Conservation (phyloP, 2,888 invertebrate species). For the Cataglyphis rosenhaueri region DNA sequence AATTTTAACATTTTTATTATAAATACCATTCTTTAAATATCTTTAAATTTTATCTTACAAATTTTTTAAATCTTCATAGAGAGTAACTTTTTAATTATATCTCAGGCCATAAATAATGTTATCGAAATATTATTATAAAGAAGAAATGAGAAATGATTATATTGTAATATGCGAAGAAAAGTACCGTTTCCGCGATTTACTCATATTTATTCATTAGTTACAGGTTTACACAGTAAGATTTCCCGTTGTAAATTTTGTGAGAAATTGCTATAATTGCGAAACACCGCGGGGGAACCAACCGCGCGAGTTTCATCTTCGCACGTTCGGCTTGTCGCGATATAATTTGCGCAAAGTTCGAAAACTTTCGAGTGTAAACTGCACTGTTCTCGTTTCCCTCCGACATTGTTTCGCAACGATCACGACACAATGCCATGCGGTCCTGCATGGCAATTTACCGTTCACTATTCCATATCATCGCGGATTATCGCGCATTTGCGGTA, state of each 20-base stretch:
- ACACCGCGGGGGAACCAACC: constrained; percentile 25
- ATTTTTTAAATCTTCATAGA: not conserved
- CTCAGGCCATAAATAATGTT: not conserved
- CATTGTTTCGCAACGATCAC: constrained; percentile 67
- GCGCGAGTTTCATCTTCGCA: constrained; percentile 25
- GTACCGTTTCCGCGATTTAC: not conserved
- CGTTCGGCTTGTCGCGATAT: constrained; percentile 38
- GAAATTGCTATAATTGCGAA: constrained; percentile 43
- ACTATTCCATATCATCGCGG: constrained; percentile 13
- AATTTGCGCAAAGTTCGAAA: constrained; percentile 62
- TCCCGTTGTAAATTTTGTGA: constrained; percentile 42
- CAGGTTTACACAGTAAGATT: constrained; percentile 23
- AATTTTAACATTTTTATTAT: not conserved
- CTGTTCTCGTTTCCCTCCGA: constrained; percentile 27
- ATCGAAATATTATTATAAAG: not conserved
- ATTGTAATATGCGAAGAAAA: not conserved
- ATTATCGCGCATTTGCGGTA: constrained; percentile 36
- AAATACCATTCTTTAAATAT: too few relatives aligned
- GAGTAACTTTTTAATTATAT: not conserved
- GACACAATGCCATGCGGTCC: constrained; percentile 56
- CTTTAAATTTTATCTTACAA: not conserved
- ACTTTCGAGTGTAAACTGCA: constrained; percentile 67
- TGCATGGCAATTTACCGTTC: constrained; percentile 69
- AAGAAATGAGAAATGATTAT: not conserved
- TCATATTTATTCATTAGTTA: constrained; percentile 25